Percentiles rank a stretch among this genome's conserved stretches.
These are phyloP conservation scores for Bettongia penicillata DNA, from an alignment of 2,113 vertebrate species.

Conservation along the genomic window DNA sequence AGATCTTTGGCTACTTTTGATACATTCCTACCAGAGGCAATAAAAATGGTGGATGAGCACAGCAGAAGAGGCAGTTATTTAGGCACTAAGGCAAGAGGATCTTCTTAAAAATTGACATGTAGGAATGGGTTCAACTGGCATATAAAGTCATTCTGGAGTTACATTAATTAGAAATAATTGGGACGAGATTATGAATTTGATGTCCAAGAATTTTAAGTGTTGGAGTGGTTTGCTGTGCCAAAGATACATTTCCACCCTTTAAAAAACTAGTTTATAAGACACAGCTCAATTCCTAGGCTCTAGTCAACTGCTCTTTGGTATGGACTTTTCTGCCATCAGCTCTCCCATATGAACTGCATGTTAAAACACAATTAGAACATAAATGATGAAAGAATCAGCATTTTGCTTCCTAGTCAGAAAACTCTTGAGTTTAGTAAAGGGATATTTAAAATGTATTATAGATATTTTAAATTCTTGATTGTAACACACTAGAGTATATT, in stretches of 20 bases:
- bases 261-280: constrained; percentile 19
- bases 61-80: neutral
- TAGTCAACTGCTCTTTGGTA: neutral
- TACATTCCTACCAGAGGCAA: constrained; percentile 37
- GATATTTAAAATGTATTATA: constrained; percentile 45
- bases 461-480: constrained; percentile 45
- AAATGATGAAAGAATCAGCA: neutral
- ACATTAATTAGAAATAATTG: neutral
- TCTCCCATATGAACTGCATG: neutral
- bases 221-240: neutral
- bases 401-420: constrained; percentile 46
- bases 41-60: constrained; percentile 54
- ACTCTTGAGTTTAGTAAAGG: constrained; percentile 42
- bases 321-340: constrained; percentile 8
- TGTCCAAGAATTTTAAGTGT: constrained; percentile 28
- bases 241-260: constrained; percentile 56
- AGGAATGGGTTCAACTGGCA: neutral
- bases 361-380: constrained; percentile 2
- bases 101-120: neutral
- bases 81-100: neutral
- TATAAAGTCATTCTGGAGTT: neutral
- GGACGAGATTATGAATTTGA: neutral
- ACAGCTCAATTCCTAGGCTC: neutral
- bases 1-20: neutral
- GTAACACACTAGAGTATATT: constrained; percentile 39